A percentile compares a stretch with the other conserved stretches of the same genome.
phyloP scores from a whole-genome alignment of 2,888 invertebrate species.

The Eremobia ochroleuca region DNA sequence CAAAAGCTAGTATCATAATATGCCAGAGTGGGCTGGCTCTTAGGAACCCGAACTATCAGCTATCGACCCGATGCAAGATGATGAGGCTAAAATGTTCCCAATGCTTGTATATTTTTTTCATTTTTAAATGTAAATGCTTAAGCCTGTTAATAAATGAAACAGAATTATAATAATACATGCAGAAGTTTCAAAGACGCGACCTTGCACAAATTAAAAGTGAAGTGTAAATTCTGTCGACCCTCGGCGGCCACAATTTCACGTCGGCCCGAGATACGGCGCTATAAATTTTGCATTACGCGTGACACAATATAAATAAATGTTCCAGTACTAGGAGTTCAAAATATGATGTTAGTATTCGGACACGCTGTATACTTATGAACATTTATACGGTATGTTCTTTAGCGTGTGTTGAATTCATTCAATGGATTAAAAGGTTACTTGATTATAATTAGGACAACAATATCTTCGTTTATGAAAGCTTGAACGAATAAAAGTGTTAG shows the following conservation, averaged over 20 bases:
- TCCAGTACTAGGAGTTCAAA: not conserved
- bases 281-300: constrained; percentile 51
- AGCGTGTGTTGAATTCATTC: not conserved
- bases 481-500: not conserved
- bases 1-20: too few relatives aligned
- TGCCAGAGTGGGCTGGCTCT: too few relatives aligned
- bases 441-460: too few relatives aligned
- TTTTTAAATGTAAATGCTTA: not conserved
- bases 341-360: constrained; percentile 21
- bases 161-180: not conserved
- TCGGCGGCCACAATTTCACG: constrained; percentile 10
- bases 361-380: constrained; percentile 1
- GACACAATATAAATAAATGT: constrained; percentile 52
- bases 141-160: not conserved
- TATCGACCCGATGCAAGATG: too few relatives aligned
- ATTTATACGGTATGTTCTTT: not conserved
- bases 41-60: too few relatives aligned
- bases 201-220: constrained; percentile 36
- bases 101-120: too few relatives aligned
- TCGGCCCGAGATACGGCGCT: not conserved
- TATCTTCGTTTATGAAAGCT: not conserved
- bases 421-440: not conserved
- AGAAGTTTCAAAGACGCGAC: constrained; percentile 31
- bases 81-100: too few relatives aligned
- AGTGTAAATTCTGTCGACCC: constrained; percentile 14